A percentile compares a stretch with the other conserved stretches of the same genome.
These are phyloP conservation scores for Thaleichthys pacificus DNA, from an alignment of 2,797 vertebrate species.

Conservation along the genomic window DNA sequence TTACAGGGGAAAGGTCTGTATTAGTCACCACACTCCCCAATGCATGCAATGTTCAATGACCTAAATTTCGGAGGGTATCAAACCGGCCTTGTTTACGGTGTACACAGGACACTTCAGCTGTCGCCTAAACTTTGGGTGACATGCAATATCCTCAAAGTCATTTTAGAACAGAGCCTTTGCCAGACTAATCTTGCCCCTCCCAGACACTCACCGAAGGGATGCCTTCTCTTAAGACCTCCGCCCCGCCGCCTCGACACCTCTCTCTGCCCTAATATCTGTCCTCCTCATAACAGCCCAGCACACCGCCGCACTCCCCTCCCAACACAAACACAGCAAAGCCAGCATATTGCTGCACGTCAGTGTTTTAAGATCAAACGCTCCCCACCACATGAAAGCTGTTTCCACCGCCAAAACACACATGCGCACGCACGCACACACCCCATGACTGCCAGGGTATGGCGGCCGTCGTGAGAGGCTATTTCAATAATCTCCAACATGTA, in stretches of 20 bases:
- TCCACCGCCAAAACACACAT: conserved; percentile 30
- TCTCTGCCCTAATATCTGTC: conserved; percentile 55
- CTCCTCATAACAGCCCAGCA: conserved; percentile 14
- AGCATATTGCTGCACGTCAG: conserved; percentile 49
- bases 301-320: not conserved
- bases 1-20: conserved; percentile 37
- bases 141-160: conserved; percentile 64
- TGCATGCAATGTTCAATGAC: too few relatives aligned
- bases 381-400: conserved; percentile 53
- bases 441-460: conserved; percentile 72
- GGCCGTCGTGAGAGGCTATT: conserved; percentile 80
- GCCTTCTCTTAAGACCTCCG: conserved; percentile 60
- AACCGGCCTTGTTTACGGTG: conserved; percentile 53
- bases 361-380: conserved; percentile 60
- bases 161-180: conserved; percentile 59
- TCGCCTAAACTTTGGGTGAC: conserved; percentile 56
- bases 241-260: conserved; percentile 41
- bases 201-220: conserved; percentile 66
- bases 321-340: conserved; percentile 58
- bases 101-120: conserved; percentile 52
- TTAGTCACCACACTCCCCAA: conserved; percentile 28
- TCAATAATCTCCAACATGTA: conserved; percentile 90
- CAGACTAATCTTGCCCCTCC: conserved; percentile 67
- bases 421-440: not conserved
- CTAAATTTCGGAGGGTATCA: conserved; percentile 52